phyloP scores from a whole-genome alignment of 35 echinoderm and acorn worm genomes.

The Apostichopus japonicus region DNA sequence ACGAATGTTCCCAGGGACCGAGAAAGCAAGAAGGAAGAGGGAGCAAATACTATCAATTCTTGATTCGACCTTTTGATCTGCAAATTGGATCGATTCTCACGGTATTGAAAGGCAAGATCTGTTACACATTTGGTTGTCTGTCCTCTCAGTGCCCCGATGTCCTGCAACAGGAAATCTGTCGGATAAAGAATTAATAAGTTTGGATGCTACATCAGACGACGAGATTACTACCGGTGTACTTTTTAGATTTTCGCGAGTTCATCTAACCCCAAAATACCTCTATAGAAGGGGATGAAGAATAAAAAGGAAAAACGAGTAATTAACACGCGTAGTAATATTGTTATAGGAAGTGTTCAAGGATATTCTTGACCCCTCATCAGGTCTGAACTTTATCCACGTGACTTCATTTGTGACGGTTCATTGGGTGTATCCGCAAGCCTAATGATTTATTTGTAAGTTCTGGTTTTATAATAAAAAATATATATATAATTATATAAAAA shows the following conservation, averaged over 20 bases:
- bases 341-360: not conserved
- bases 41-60: not conserved
- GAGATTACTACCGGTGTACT: slow-evolving; percentile 48
- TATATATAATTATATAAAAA: too few relatives aligned
- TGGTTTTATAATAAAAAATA: too few relatives aligned
- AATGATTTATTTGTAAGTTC: too few relatives aligned
- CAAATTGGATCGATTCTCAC: not conserved
- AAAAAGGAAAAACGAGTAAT: not conserved
- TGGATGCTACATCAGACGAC: slow-evolving; percentile 22
- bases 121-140: not conserved
- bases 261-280: slow-evolving; percentile 7
- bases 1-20: not conserved
- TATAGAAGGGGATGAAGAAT: not conserved
- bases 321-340: not conserved
- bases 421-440: not conserved
- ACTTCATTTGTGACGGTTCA: not conserved
- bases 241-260: slow-evolving; percentile 25
- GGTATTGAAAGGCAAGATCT: slow-evolving; percentile 2
- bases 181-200: slow-evolving; percentile 38
- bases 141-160: slow-evolving; percentile 4
- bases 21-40: not conserved
- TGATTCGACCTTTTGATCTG: not conserved
- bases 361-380: not conserved
- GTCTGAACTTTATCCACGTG: not conserved
- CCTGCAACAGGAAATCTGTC: slow-evolving; percentile 41